phyloP scores from a whole-genome alignment of 2,113 vertebrate genomes.

The Dendrocopos noguchii region DNA sequence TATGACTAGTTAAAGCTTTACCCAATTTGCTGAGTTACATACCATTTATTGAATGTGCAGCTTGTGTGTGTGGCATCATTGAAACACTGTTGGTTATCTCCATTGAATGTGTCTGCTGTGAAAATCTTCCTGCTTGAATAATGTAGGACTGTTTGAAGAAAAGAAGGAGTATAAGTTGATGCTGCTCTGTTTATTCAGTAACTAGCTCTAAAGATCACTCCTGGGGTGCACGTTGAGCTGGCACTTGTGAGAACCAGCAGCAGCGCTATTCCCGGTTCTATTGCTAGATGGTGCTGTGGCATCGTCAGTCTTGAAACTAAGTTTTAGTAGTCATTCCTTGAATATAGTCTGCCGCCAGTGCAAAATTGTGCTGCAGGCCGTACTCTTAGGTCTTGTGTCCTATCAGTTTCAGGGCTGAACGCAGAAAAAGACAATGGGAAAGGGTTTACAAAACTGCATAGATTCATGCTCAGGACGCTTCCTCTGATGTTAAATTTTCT shows the following conservation, averaged over 20 bases:
- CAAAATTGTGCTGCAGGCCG: neutral
- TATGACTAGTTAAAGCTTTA: neutral
- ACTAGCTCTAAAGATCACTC: neutral
- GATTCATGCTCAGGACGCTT: constrained; percentile 2
- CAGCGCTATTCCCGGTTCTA: neutral
- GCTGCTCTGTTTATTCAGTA: neutral
- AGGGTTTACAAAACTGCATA: neutral
- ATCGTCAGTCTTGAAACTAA: neutral
- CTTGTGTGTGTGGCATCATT: neutral
- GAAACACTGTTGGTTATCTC: neutral
- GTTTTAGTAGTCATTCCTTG: neutral
- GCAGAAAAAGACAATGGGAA: neutral
- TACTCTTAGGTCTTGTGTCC: neutral
- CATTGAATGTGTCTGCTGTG: neutral
- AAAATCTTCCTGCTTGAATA: neutral
- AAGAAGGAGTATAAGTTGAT: neutral
- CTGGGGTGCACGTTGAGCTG: neutral
- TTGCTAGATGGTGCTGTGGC: constrained; percentile 60
- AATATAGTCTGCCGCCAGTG: neutral
- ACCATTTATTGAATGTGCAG: neutral
- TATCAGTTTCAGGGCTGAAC: neutral
- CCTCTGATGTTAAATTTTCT: neutral
- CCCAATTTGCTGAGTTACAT: neutral
- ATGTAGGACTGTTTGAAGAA: neutral
- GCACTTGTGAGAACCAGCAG: neutral